Evolutionary conservation across 37 sponge, comb jelly and placozoan genomes (phyloP), one percentile per base, ranked within the genome.

Genomic region (Dysidea cf. avara): DNA sequence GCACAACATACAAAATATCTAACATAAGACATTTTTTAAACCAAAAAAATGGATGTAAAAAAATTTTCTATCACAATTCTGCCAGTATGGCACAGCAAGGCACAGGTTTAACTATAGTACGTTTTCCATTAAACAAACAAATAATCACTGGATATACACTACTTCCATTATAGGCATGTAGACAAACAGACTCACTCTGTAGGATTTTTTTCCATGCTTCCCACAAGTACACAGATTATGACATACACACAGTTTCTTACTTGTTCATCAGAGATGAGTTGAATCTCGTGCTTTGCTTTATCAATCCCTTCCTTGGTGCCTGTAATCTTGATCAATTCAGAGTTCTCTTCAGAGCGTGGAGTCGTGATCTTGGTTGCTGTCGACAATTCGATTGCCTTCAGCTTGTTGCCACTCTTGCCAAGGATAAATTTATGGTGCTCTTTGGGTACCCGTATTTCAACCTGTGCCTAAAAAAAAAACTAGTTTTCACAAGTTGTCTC

Each of bases 281-380:
- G 86, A 9, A 96, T 81, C 62, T 85, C 68, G 43, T 91, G 92
- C 11, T 83, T 64, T 35, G 96, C 96, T 50, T 84, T 82, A 56
- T 96, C 96, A 9, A 92, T 73, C 1, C 83, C 89, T 52, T 96
- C 96, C 79, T 86, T 85, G 35, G 86, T 92, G 2, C 96, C 96
- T 7, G 81, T 68, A 50, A 96, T 85, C 80, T 86, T 85, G 73
- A 96, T 75, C 24, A 78, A 31, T 56, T 88, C 92, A 33, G 79
- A 71, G 36, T 64, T 33, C 68, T 82, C 81, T 20, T 96, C 92
- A 47, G 43, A 48, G 9, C 79, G 66, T 13, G 92, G 92, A 3
- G 91, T 53, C 4, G 50, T 61, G 61, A 95, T 87, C 72, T 81
- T 86, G 59, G 96, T 95, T 20, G 78, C 83, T 7, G 96, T 91